Evolutionary conservation across 1,140 invertebrate species (phyloP).

Genomic region (Hestina assimilis): DNA sequence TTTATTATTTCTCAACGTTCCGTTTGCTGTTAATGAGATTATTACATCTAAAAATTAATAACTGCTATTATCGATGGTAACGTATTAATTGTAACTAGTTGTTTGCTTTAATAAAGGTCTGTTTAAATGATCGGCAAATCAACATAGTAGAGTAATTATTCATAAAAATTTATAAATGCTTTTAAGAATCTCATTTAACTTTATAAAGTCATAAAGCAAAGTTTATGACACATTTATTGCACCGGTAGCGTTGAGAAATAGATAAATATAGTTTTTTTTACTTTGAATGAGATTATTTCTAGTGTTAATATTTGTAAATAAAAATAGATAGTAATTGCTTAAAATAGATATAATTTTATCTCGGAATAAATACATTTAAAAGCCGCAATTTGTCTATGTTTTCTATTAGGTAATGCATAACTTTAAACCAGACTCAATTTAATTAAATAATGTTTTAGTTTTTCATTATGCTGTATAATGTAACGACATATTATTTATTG

Average conservation of each 20-base stretch:
- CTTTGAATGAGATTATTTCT: slow-evolving; percentile 71
- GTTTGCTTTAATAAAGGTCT: slow-evolving; percentile 23
- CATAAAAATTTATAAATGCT: slow-evolving; percentile 26
- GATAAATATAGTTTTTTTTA: slow-evolving; percentile 45
- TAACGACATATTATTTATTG: slow-evolving; percentile 51
- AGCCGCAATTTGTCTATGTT: background rate
- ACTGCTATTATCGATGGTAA: background rate
- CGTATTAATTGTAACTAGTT: slow-evolving; percentile 1
- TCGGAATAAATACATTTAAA: slow-evolving; percentile 21
- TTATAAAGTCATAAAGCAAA: slow-evolving; percentile 30
- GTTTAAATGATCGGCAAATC: slow-evolving; percentile 32
- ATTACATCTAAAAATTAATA: slow-evolving; percentile 3
- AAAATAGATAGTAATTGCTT: slow-evolving; percentile 17
- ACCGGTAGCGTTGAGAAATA: slow-evolving; percentile 60
- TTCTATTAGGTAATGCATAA: background rate
- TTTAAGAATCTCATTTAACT: slow-evolving; percentile 52
- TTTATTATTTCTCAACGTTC: slow-evolving; percentile 62
- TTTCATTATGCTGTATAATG: slow-evolving; percentile 38
- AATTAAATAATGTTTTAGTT: slow-evolving; percentile 18
- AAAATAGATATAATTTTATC: slow-evolving; percentile 34
- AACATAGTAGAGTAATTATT: slow-evolving; percentile 16
- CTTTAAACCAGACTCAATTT: background rate
- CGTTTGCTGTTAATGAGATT: slow-evolving; percentile 39
- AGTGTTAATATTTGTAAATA: slow-evolving; percentile 45
- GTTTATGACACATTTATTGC: slow-evolving; percentile 35